Evolutionary conservation across 2,113 vertebrate species (phyloP), one percentile per base, ranked within the genome.

Genomic region (Thunnus thynnus): DNA sequence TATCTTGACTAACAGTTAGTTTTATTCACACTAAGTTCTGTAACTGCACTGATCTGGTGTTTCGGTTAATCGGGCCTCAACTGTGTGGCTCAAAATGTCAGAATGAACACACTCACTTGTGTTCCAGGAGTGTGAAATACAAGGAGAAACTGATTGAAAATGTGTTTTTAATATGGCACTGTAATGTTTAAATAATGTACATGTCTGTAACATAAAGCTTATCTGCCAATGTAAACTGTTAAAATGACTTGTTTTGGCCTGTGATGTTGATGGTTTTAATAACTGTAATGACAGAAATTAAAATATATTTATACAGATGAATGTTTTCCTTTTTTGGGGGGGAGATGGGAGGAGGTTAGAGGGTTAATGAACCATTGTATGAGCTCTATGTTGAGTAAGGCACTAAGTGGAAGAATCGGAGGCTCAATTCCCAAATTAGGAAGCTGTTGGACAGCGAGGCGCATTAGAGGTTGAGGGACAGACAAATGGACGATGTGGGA

Each of bases 221-320:
- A 2, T 22, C 13, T 56, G 48, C 16, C 36, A 3, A 4, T 44
- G 50, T 69, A 66, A 71, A 80, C 55, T 48, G 8, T 62, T 54
- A 61, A 63, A 67, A 62, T 25, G 22, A 22, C 22, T 22, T 22
- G 22, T 22, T 22, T 22, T 76, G 25, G 81, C 14, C 20, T 67
- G 55, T 84, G 61, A 65, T 72, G 68, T 74, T 76, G 36, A 69
- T 57, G 66, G 56, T 77, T 80, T 80, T 73, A 65, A 71, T 55
- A 71, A 71, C 69, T 75, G 77, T 68, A 44, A 67, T 76, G 32
- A 78, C 16, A 20, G 56, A 30, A 82, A 87, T 86, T 80, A 83
- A 89, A 64, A 74, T 74, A 54, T 83, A 72, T 91, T 89, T 89
- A 85, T 83, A 56, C 72, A 32, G 2, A 68, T 58, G 18, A 30